Evolutionary conservation across 2,797 vertebrate genomes (phyloP), one percentile per base, ranked within the genome.

Genomic region (Danio aesculapii): DNA sequence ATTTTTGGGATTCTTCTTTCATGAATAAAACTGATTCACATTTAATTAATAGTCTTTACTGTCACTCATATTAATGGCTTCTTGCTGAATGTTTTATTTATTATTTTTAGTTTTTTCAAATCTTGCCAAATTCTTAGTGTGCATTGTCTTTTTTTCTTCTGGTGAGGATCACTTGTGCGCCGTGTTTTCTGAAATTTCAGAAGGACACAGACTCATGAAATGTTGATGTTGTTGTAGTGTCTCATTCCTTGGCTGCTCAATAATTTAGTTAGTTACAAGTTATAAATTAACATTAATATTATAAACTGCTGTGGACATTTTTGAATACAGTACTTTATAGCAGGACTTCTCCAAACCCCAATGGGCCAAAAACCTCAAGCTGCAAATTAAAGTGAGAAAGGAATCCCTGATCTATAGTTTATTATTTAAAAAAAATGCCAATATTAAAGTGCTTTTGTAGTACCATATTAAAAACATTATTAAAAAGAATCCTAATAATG

Each of bases 161-260:
- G 30, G 30, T 30, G 50, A 49, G 62, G 59, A 17, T 80, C 72
- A 75, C 74, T 67, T 79, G 58, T 84, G 2, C 81, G 41, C 58
- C 62, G 64, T 61, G 17, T 81, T 1, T 66, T 88, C 87, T 94
- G 87, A 78, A 61, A 67, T 92, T 88, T 90, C 89, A 84, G 67
- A 41, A 44, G 77, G 55, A 78, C 62, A 47, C 66, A 30, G n/a
- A 64, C 55, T 82, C 68, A 85, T 93, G 61, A 91, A 92, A 89
- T 88, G 84, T 92, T 91, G 86, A 93, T 92, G 91, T 13, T 0
- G 66, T 50, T 73, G 63, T 86, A 79, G 76, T 81, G 21, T 81
- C 58, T 8, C 39, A 49, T 63, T 30, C 58, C 62, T 73, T 67
- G 79, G 14, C 11, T 57, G 6, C 30, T 88, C 6, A 85, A 85